Conservation (phyloP, 2,113 vertebrate genomes). For the Pelecanus crispus region DNA sequence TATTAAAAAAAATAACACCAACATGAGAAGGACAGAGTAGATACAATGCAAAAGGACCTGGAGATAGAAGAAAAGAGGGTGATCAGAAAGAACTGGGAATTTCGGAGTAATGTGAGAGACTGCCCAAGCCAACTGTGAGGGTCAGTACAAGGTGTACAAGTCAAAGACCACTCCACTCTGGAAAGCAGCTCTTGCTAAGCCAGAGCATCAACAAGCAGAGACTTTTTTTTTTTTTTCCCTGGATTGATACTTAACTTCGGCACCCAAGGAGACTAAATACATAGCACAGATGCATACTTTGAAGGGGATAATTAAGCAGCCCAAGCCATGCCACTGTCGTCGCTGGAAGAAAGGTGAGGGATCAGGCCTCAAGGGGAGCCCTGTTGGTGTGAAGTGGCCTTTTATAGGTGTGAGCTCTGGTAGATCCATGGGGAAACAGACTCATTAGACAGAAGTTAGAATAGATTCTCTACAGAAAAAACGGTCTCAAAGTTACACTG, state of each 20-base stretch:
- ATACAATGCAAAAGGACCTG: background rate
- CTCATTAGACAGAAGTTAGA: background rate
- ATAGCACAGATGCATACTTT: background rate
- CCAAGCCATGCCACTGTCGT: background rate
- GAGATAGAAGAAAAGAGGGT: background rate
- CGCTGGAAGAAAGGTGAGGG: background rate
- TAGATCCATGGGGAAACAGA: background rate
- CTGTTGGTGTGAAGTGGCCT: background rate
- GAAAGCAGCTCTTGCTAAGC: background rate
- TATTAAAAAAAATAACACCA: background rate
- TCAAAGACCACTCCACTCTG: background rate
- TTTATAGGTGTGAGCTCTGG: background rate
- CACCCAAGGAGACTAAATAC: background rate
- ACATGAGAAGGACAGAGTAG: background rate
- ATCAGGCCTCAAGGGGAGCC: background rate
- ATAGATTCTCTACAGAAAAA: background rate
- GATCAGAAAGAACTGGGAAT: background rate
- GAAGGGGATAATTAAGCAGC: background rate
- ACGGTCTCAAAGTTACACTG: background rate
- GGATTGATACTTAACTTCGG: background rate
- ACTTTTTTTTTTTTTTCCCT: background rate
- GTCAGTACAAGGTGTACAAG: background rate
- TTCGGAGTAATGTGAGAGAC: background rate
- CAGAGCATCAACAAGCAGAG: background rate
- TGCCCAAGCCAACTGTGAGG: background rate